Base-by-base conservation (phyloP, 2,888 invertebrate genomes). In the Drosophila nr. perissopoda region DNA sequence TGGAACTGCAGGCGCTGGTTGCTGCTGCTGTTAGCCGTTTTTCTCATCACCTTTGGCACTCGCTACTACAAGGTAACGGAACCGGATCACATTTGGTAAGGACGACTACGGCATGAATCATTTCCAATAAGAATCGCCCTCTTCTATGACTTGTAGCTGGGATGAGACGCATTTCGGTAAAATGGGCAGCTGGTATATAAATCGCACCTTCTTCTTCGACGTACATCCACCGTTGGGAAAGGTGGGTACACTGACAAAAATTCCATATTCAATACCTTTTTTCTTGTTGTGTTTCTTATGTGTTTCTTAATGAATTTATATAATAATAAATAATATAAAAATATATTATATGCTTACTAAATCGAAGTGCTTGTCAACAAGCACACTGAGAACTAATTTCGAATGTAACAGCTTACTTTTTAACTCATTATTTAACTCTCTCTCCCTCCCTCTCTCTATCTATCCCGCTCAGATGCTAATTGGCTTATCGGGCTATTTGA, bases 131-230 rank as follows among this genome's bases (percentile, higher is more conserved):
- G 13, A 60, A 45, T 8, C n/a, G 0, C 0, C 4, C 16, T 1
- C 21, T 45, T 53, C 11, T 4, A 2, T n/a, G 18, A 7, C 4
- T 62, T 94, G 94, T 27, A 97, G 97, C 92, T 98, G 98, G 98
- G 99, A 99, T 94, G 99, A 99, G 94, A 99, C 99, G 34, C 99
- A 99, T 94, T 99, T 99, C 94, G 99, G 99, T 1, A 99, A 99
- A 95, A 99, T 99, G 98, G 87, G 89, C 63, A 98, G 98, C 91
- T 99, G 98, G 98, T 99, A 99, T 91, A 98, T 99, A 78, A 99
- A 99, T 89, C 95, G 98, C 82, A 98, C 98, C 66, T 99, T 99
- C 93, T 99, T 99, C 94, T 99, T 99, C 94, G 99, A 99, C 94
- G 99, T 99, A 2, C 99, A 99, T 94, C 99, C 99, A 69, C 99